Evolutionary conservation across 2,113 vertebrate species (phyloP).

Genomic region (Phaethon lepturus): DNA sequence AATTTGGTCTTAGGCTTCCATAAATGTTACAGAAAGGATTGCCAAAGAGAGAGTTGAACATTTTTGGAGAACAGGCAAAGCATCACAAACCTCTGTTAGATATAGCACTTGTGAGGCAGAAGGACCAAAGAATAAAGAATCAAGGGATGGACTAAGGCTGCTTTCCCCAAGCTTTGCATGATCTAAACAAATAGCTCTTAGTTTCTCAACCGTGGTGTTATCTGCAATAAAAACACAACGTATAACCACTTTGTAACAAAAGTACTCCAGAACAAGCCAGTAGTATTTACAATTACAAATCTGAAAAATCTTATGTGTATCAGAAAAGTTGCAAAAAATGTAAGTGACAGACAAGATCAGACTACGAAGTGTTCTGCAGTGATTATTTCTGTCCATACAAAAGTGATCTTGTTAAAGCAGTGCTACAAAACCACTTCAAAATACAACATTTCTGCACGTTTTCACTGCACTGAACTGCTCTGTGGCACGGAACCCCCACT

Average conservation of each 20-base stretch:
- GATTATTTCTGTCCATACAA: neutral
- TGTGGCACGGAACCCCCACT: neutral
- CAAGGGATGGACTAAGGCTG: conserved; percentile 96
- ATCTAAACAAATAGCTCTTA: conserved; percentile 96
- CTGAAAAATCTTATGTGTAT: neutral
- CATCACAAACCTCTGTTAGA: conserved; percentile 91
- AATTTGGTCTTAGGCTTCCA: neutral
- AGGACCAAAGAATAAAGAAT: conserved; percentile 97
- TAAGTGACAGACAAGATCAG: neutral
- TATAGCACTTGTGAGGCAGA: conserved; percentile 99
- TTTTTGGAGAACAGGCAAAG: conserved; percentile 4
- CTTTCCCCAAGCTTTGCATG: conserved; percentile 98
- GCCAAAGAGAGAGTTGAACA: neutral
- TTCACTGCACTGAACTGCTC: neutral
- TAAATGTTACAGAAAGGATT: neutral
- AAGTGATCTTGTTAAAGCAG: neutral
- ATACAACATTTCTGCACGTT: neutral
- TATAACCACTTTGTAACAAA: neutral
- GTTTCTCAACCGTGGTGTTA: conserved; percentile 95
- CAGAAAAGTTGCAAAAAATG: neutral
- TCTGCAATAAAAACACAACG: conserved; percentile 79
- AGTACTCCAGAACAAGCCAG: neutral
- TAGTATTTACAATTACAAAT: neutral
- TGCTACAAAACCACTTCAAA: neutral
- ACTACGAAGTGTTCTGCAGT: neutral